phyloP scores from a whole-genome alignment of 37 sponge, comb jelly and placozoan species.

The Halisarca cf. caerulea region DNA sequence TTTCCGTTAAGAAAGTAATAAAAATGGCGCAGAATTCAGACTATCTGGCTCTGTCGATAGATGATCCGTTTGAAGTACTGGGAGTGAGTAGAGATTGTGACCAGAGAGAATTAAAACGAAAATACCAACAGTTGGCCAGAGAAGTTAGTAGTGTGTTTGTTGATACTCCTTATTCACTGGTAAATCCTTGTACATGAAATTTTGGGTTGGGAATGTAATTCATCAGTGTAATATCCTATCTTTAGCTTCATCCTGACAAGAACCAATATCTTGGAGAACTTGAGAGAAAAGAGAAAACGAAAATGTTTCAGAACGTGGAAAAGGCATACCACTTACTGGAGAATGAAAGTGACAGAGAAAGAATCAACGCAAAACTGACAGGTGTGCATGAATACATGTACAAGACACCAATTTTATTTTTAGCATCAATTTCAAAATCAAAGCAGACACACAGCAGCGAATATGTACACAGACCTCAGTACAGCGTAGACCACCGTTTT shows the following conservation, averaged over 20 bases:
- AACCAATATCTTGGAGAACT: not conserved
- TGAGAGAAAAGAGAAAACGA: not conserved
- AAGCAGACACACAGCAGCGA: no score
- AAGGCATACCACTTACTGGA: not conserved
- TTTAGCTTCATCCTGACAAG: conserved; percentile 9
- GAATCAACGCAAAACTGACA: not conserved
- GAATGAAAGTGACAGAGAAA: not conserved
- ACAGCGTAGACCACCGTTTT: no score
- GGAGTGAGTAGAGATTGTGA: not conserved
- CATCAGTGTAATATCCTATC: not conserved
- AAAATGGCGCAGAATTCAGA: not conserved
- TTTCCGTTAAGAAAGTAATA: no score
- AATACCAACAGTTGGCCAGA: not conserved
- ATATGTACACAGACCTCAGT: no score
- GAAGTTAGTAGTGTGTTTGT: not conserved
- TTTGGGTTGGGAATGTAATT: not conserved
- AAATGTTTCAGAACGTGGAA: conserved; percentile 6
- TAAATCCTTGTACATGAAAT: not conserved
- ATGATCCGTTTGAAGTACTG: not conserved
- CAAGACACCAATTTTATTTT: not conserved
- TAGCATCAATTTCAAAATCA: no score
- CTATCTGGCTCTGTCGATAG: not conserved
- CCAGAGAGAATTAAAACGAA: not conserved
- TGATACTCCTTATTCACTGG: not conserved
- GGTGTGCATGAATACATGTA: not conserved